A percentile compares a stretch with the other conserved stretches of the same genome.
phyloP scores from a whole-genome alignment of 2,113 vertebrate genomes.

The Halcyon malimbica region DNA sequence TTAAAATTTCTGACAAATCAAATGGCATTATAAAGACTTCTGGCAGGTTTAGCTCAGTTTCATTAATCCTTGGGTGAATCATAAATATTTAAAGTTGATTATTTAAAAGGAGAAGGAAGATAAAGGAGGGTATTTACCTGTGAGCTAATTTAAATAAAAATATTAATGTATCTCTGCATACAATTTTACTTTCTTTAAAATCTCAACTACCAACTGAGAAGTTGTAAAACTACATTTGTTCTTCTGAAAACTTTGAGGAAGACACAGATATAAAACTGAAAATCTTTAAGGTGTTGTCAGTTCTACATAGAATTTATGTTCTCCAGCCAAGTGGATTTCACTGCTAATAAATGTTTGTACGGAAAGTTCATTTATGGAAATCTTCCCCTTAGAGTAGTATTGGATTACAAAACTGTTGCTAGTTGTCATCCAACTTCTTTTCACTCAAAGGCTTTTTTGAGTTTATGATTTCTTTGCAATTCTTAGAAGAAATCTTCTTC shows the following conservation, averaged over 20 bases:
- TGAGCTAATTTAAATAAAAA: not conserved
- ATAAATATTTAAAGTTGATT: constrained; percentile 31
- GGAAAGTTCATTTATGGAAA: not conserved
- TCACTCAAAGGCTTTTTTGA: not conserved
- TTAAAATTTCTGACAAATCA: constrained; percentile 11
- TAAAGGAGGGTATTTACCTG: constrained; percentile 14
- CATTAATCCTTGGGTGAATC: not conserved
- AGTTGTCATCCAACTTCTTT: not conserved
- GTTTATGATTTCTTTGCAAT: not conserved
- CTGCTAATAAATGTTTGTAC: not conserved
- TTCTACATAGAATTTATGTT: not conserved
- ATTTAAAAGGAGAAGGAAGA: not conserved
- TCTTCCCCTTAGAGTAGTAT: not conserved
- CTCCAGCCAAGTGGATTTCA: not conserved
- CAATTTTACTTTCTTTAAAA: not conserved
- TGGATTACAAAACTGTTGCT: not conserved
- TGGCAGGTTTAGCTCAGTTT: not conserved
- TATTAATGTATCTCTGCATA: not conserved
- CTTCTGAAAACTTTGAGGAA: not conserved
- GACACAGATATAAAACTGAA: not conserved
- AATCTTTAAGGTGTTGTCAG: not conserved
- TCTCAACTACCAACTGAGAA: not conserved
- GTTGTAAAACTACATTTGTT: not conserved
- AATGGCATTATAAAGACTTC: not conserved
- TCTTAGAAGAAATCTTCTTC: not conserved